A percentile compares a stretch with the other conserved stretches of the same genome.
Conservation (phyloP, 2,797 vertebrate genomes). For the Hyperoplus immaculatus region DNA sequence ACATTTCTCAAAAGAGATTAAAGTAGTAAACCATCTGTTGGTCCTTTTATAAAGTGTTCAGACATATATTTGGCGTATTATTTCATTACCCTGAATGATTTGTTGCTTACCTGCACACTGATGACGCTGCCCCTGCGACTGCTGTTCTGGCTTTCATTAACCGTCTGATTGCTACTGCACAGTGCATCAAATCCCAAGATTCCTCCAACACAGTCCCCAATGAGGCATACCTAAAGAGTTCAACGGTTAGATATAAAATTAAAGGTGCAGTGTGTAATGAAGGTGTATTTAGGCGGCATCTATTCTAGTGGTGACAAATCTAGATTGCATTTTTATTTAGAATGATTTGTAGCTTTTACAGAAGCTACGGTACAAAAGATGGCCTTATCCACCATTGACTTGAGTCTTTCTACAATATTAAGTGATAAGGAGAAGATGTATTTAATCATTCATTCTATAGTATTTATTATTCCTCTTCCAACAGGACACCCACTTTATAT, state of each 20-base stretch:
- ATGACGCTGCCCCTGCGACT: constrained; percentile 94
- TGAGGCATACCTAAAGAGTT: constrained; percentile 90
- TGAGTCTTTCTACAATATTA: no score
- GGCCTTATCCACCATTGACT: no score
- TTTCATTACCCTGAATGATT: not conserved
- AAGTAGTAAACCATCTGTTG: not conserved
- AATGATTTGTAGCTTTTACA: no score
- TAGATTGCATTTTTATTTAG: no score
- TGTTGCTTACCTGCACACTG: constrained; percentile 90
- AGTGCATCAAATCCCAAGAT: constrained; percentile 97
- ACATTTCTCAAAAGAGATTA: not conserved
- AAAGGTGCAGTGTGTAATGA: not conserved
- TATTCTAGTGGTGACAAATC: no score
- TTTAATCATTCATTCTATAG: no score
- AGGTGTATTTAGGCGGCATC: not conserved
- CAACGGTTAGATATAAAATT: constrained; percentile 21
- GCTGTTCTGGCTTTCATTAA: constrained; percentile 97
- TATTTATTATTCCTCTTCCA: no score
- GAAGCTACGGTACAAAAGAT: no score
- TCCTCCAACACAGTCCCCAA: constrained; percentile 97
- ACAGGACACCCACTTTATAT: no score
- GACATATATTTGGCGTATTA: not conserved
- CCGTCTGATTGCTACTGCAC: constrained; percentile 93
- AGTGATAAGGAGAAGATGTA: no score
- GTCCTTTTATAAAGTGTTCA: not conserved